Evolutionary conservation across 2,113 vertebrate species (phyloP).

Genomic region (Entosphenus tridentatus): DNA sequence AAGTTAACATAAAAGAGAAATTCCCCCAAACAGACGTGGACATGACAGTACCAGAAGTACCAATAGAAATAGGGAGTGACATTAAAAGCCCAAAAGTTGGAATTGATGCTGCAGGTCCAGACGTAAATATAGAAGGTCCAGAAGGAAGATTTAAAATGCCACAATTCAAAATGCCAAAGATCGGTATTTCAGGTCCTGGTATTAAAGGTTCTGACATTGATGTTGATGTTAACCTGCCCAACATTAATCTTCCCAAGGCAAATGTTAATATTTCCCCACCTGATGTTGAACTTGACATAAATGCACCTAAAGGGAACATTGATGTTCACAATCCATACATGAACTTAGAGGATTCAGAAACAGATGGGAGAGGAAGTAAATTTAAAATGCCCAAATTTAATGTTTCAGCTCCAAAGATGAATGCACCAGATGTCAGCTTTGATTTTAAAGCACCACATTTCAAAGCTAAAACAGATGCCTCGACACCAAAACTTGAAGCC

Average conservation of each 20-base stretch:
- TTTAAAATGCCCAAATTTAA: constrained; percentile 34
- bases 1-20: constrained; percentile 12
- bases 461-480: constrained; percentile 17
- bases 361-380: constrained; percentile 24
- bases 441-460: constrained; percentile 16
- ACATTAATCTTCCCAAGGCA: background rate
- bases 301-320: constrained; percentile 20
- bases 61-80: background rate
- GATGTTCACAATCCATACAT: constrained; percentile 22
- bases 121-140: background rate
- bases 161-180: constrained; percentile 3
- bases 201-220: constrained; percentile 1
- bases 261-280: constrained; percentile 12
- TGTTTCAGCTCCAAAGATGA: constrained; percentile 11
- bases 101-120: too few species aligned
- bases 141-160: background rate
- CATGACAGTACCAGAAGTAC: constrained; percentile 10
- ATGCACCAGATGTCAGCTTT: constrained; percentile 19
- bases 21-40: constrained; percentile 11
- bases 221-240: background rate
- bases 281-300: constrained; percentile 7
- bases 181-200: constrained; percentile 3
- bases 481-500: constrained; percentile 16
- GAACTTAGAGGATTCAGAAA: constrained; percentile 24
- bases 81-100: background rate